Evolutionary conservation across 2,888 invertebrate species (phyloP).

Genomic region (Leptinotarsa peninsularis): DNA sequence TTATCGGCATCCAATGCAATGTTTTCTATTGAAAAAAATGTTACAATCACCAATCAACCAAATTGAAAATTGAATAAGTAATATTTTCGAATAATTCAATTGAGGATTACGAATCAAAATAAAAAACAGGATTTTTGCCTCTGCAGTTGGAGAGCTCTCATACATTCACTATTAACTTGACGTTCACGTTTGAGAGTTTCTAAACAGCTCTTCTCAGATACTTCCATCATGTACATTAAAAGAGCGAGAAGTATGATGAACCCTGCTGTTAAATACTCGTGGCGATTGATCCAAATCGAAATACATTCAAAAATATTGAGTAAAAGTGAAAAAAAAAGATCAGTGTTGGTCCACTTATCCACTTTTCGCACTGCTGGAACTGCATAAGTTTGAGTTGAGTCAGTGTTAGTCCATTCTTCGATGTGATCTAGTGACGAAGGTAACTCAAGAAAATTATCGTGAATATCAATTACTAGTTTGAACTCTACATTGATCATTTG

Average conservation of each 20-base stretch:
- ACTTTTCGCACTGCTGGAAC: neutral
- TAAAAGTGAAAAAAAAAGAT: neutral
- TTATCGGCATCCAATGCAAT: too few relatives aligned
- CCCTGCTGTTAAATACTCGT: neutral
- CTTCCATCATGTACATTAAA: neutral
- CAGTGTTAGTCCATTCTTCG: neutral
- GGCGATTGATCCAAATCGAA: neutral
- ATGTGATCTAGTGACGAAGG: neutral
- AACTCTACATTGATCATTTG: constrained; percentile 1
- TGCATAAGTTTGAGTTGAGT: neutral
- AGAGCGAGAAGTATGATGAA: neutral
- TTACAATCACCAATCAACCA: too few relatives aligned
- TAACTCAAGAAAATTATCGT: neutral
- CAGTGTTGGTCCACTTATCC: neutral
- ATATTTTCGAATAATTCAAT: neutral
- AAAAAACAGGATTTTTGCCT: neutral
- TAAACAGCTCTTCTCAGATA: neutral
- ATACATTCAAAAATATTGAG: neutral
- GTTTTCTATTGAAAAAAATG: too few relatives aligned
- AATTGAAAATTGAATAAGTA: too few relatives aligned
- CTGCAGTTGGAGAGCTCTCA: neutral
- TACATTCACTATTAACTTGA: neutral
- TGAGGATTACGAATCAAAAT: neutral
- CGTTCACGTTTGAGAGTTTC: neutral
- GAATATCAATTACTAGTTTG: neutral